These are phyloP conservation scores for Channa argus DNA, from an alignment of 2,113 vertebrate species.

Conservation along the genomic window DNA sequence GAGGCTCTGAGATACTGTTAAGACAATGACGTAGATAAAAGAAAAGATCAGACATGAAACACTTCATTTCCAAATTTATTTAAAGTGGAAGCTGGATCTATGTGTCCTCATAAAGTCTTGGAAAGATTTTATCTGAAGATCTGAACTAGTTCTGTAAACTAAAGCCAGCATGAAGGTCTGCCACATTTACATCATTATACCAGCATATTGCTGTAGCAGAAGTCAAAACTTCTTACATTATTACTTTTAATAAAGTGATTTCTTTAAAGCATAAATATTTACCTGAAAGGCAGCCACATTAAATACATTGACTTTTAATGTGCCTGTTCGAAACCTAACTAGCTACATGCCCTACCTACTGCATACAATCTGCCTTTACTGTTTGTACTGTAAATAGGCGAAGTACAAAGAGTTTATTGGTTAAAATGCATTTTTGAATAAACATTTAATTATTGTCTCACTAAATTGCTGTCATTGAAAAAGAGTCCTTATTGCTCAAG, in stretches of 20 bases:
- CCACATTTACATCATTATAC: neutral
- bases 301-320: neutral
- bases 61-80: neutral
- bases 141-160: neutral
- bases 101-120: neutral
- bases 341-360: neutral
- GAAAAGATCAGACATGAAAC: neutral
- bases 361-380: neutral
- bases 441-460: neutral
- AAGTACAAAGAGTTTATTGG: neutral
- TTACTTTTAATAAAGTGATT: neutral
- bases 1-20: neutral
- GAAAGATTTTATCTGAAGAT: neutral
- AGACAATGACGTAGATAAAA: neutral
- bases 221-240: no score
- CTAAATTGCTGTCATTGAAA: neutral
- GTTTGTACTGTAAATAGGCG: neutral
- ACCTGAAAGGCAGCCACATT: neutral
- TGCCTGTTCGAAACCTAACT: neutral
- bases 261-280: neutral
- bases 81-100: no score
- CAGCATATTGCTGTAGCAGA: no score
- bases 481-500: neutral
- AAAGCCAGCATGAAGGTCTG: neutral
- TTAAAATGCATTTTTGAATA: neutral